Conservation (phyloP, 2,888 invertebrate genomes). For the Biston betularia region DNA sequence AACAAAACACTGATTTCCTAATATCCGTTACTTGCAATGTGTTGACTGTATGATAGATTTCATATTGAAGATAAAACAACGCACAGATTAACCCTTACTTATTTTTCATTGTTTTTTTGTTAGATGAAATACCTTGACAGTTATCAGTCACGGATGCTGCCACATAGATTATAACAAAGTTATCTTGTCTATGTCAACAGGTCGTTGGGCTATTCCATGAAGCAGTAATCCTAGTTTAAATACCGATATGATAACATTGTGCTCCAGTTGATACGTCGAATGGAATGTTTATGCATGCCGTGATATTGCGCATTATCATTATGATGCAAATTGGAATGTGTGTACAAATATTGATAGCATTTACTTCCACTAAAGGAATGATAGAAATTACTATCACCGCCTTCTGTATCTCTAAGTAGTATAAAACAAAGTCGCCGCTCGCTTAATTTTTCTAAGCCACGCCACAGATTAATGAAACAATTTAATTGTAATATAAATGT, state of each 20-base stretch:
- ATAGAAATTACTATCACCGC: background rate
- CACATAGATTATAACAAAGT: constrained; percentile 15
- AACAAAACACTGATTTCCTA: too few relatives aligned
- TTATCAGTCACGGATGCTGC: constrained; percentile 21
- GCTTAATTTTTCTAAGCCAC: too few relatives aligned
- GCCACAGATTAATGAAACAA: too few relatives aligned
- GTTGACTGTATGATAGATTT: too few relatives aligned
- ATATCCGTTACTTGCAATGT: too few relatives aligned
- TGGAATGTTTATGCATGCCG: constrained; percentile 28
- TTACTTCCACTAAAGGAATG: background rate
- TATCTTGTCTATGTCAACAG: constrained; percentile 48
- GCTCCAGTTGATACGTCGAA: constrained; percentile 23
- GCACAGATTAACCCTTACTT: background rate
- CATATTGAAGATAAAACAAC: background rate
- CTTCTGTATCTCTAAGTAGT: too few relatives aligned
- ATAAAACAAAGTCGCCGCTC: too few relatives aligned
- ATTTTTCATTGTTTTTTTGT: background rate
- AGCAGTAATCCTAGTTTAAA: constrained; percentile 51
- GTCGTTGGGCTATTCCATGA: constrained; percentile 52
- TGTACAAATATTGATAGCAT: constrained; percentile 18
- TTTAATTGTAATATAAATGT: too few relatives aligned
- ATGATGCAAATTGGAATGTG: constrained; percentile 22
- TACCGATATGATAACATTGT: constrained; percentile 45
- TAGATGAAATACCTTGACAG: constrained; percentile 1
- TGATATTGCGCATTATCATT: constrained; percentile 38